Evolutionary conservation across 2,113 vertebrate species (phyloP), one percentile per base, ranked within the genome.

Genomic region (Junco hyemalis): DNA sequence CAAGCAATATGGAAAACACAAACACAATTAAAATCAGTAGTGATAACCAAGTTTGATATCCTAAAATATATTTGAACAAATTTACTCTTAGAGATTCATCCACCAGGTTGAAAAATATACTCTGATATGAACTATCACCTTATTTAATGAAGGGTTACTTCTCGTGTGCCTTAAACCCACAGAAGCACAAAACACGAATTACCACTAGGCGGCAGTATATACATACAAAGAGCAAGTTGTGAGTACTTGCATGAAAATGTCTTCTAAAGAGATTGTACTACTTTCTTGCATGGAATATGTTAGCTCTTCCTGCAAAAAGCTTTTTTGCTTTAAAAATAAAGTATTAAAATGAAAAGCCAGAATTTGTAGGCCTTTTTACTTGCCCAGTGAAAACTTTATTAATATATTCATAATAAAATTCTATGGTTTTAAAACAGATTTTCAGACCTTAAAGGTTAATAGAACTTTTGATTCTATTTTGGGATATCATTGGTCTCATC

Each of bases 151-250:
- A 70, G 3, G 4, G 19, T 50, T 76, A 80, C 24, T 81, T 81
- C 51, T 81, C 45, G 8, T 38, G 50, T 33, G 45, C 31, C 28
- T 91, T 51, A 89, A 71, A 78, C 21, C 2, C 45, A 84, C 22
- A 66, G 56, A 83, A 90, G 66, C 23, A 11, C 8, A 77, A 76
- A 76, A 57, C 31, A 85, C 69, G 47, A 91, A 82, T 42, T 88
- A 80, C 94, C 96, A 96, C 95, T 94, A 90, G 77, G 95, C 88
- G 96, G 95, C 96, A 96, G 90, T 61, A 86, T 82, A 54, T 70
- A 73, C 90, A 66, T 23, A 24, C 42, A 33, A 87, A 77, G 69
- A 71, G 4, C 8, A 74, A 82, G 66, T 18, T 1, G 0, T 25
- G 23, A 47, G 36, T 87, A 53, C 65, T 31, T 31, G 25, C n/a